These are phyloP conservation scores for Oreochromis grahami DNA, from an alignment of 2,797 vertebrate genomes.

Conservation along the genomic window DNA sequence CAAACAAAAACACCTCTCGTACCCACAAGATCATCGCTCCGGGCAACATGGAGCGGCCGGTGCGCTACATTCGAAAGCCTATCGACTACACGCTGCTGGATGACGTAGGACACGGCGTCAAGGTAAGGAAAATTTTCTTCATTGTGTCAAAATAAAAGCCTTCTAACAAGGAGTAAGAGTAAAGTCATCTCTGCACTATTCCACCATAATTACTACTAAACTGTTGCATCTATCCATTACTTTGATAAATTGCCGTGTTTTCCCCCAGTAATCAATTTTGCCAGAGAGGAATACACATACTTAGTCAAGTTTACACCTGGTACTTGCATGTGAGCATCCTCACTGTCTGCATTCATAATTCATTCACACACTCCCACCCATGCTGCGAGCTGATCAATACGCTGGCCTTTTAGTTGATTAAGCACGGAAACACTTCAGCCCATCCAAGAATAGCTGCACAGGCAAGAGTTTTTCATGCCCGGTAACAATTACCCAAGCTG, in stretches of 20 bases:
- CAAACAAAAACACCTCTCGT: constrained; percentile 98
- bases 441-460: background rate
- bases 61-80: constrained; percentile 98
- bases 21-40: constrained; percentile 99
- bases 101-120: constrained; percentile 97
- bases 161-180: background rate
- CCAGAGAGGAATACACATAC: constrained; percentile 4
- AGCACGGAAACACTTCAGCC: background rate
- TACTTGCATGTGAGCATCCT: constrained; percentile 4
- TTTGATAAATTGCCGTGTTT: background rate
- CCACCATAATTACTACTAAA: background rate
- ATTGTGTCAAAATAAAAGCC: background rate
- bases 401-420: constrained; percentile 38
- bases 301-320: constrained; percentile 35
- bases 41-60: constrained; percentile 95
- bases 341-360: constrained; percentile 5
- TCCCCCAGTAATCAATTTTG: constrained; percentile 5
- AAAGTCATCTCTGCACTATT: background rate
- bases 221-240: constrained; percentile 11
- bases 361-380: background rate
- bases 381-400: constrained; percentile 37
- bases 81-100: constrained; percentile 99
- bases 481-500: background rate
- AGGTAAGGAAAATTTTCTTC: constrained; percentile 77
- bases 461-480: background rate